Conservation (phyloP, 2,113 vertebrate species). For the Aptenodytes patagonicus region DNA sequence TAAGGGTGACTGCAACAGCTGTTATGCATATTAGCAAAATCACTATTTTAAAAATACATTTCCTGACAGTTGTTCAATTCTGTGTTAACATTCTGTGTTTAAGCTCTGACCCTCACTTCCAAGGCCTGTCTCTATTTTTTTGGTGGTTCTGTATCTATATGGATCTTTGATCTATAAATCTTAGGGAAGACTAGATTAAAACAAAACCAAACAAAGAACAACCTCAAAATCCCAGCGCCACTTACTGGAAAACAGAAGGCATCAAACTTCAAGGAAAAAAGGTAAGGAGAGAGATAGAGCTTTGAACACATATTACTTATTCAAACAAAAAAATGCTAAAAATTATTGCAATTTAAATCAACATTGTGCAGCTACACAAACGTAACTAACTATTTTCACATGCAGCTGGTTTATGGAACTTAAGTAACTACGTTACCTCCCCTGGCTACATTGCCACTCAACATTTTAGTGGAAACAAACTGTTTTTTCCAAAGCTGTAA, state of each 20-base stretch:
- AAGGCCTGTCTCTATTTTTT: neutral
- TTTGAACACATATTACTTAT: neutral
- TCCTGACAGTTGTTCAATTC: neutral
- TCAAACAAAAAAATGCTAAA: neutral
- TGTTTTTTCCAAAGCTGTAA: neutral
- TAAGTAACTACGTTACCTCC: neutral
- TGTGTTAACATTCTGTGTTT: neutral
- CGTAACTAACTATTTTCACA: neutral
- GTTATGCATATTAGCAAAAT: neutral
- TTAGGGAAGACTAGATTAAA: neutral
- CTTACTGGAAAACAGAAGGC: neutral
- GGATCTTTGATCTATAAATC: neutral
- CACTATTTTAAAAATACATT: neutral
- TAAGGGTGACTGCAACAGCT: neutral
- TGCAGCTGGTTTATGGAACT: neutral
- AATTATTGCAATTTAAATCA: neutral
- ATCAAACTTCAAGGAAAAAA: neutral
- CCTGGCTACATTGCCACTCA: neutral
- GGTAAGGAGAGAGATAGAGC: neutral
- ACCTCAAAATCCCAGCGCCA: neutral
- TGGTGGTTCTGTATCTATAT: neutral
- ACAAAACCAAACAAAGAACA: neutral
- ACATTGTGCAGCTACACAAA: neutral
- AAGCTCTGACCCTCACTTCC: neutral
- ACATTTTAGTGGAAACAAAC: neutral